phyloP scores from a whole-genome alignment of 2,888 invertebrate genomes.

The Achlya flavicornis region DNA sequence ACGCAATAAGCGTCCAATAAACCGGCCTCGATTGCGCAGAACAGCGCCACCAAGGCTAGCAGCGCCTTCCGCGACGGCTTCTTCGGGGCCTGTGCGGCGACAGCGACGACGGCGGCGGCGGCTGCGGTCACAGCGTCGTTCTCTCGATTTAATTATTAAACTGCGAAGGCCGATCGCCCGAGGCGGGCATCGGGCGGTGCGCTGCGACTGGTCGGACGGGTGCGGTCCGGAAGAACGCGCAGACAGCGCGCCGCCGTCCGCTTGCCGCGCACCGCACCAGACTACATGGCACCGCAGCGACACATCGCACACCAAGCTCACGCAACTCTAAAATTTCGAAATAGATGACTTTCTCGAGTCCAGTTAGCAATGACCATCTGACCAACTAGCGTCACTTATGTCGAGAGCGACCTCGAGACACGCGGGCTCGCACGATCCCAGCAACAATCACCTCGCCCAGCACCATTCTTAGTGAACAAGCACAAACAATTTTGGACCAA shows the following conservation, averaged over 20 bases:
- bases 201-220: constrained; percentile 82
- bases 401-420: constrained; percentile 49
- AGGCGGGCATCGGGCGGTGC: constrained; percentile 78
- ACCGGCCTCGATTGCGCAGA: constrained; percentile 81
- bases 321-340: constrained; percentile 79
- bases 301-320: constrained; percentile 71
- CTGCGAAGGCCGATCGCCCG: constrained; percentile 82
- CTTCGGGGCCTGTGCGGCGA: constrained; percentile 65
- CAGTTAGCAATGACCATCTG: constrained; percentile 69
- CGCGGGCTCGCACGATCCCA: constrained; percentile 37
- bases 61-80: constrained; percentile 78
- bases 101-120: constrained; percentile 37
- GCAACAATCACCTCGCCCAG: constrained; percentile 23
- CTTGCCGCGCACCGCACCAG: constrained; percentile 70
- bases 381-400: constrained; percentile 56
- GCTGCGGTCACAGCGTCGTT: constrained; percentile 54
- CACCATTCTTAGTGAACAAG: constrained; percentile 15
- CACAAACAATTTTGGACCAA: not conserved
- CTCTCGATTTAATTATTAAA: constrained; percentile 80
- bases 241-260: constrained; percentile 82
- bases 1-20: constrained; percentile 72
- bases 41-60: constrained; percentile 81
- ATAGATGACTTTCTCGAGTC: constrained; percentile 78
- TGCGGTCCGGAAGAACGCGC: constrained; percentile 78
- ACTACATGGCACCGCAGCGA: constrained; percentile 79